A percentile compares a stretch with the other conserved stretches of the same genome.
Conservation (phyloP, 53 echinoderm and acorn worm genomes). For the Echinarachnius parma region DNA sequence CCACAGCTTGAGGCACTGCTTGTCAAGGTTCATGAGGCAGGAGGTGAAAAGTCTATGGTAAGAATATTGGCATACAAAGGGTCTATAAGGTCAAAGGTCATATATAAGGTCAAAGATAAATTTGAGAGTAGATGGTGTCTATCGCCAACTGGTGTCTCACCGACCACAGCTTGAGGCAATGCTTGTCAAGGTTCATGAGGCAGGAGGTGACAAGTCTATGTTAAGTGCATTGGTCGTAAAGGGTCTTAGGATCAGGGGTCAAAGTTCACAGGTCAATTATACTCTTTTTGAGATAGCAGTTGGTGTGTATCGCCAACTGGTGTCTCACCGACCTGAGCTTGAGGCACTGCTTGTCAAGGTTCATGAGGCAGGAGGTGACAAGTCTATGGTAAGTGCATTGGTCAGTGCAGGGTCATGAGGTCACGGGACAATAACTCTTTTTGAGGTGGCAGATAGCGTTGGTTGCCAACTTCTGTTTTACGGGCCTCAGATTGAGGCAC, state of each 20-base stretch:
- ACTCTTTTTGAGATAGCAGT: slow-evolving; percentile 87
- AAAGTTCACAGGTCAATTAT: no score
- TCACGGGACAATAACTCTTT: no score
- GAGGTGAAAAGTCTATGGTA: slow-evolving; percentile 74
- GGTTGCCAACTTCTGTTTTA: no score
- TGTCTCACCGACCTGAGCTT: slow-evolving; percentile 91
- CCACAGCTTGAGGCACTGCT: slow-evolving; percentile 79
- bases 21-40: slow-evolving; percentile 78
- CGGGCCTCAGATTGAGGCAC: no score
- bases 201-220: slow-evolving; percentile 84
- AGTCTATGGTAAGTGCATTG: slow-evolving; percentile 56
- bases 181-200: slow-evolving; percentile 86
- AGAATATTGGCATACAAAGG: no score
- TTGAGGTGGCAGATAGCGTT: no score
- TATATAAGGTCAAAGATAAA: no score
- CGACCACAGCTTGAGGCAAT: slow-evolving; percentile 92
- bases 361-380: slow-evolving; percentile 91
- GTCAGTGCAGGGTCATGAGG: no score
- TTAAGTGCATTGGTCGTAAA: slow-evolving; percentile 43
- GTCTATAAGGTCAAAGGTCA: no score
- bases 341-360: slow-evolving; percentile 87
- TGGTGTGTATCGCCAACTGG: slow-evolving; percentile 87
- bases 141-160: slow-evolving; percentile 90
- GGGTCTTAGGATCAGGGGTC: no score
- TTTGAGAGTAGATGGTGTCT: slow-evolving; percentile 96